Conservation (phyloP, 2,888 invertebrate genomes). For the Aproaerema taeniolella region DNA sequence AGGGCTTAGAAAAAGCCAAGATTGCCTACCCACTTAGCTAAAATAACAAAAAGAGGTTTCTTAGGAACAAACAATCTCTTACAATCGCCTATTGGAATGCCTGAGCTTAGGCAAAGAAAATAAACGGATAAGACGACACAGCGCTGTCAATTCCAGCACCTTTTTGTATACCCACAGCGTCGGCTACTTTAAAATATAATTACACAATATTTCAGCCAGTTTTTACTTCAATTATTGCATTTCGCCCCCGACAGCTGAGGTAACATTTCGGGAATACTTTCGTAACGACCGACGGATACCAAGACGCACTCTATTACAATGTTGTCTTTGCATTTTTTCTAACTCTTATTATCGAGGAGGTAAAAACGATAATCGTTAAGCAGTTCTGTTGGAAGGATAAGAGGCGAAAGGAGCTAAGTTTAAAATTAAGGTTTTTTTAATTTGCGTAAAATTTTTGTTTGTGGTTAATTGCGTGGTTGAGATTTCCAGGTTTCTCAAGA, state of each 20-base stretch:
- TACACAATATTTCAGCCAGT: conserved; percentile 58
- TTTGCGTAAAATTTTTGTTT: no score
- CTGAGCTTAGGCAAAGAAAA: background rate
- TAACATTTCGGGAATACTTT: conserved; percentile 51
- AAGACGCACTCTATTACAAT: conserved; percentile 18
- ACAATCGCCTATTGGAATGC: no score
- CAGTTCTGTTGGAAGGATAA: conserved; percentile 8
- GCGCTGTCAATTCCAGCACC: conserved; percentile 41
- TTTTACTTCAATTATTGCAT: conserved; percentile 69
- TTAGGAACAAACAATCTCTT: no score
- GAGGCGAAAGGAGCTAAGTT: conserved; percentile 4
- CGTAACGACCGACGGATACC: conserved; percentile 44
- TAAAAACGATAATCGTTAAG: conserved; percentile 27
- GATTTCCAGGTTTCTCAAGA: no score
- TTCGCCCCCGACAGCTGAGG: conserved; percentile 43
- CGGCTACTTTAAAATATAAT: conserved; percentile 48
- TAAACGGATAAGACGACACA: conserved; percentile 14
- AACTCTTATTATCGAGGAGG: conserved; percentile 21
- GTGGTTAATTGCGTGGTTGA: no score
- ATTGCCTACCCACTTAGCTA: no score
- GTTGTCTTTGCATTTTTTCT: conserved; percentile 23
- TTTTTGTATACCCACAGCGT: conserved; percentile 38
- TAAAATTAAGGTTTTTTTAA: conserved; percentile 18
- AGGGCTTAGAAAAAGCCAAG: no score
- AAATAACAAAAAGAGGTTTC: no score